phyloP scores from a whole-genome alignment of 1,140 invertebrate genomes.

The Archivesica marissinica region DNA sequence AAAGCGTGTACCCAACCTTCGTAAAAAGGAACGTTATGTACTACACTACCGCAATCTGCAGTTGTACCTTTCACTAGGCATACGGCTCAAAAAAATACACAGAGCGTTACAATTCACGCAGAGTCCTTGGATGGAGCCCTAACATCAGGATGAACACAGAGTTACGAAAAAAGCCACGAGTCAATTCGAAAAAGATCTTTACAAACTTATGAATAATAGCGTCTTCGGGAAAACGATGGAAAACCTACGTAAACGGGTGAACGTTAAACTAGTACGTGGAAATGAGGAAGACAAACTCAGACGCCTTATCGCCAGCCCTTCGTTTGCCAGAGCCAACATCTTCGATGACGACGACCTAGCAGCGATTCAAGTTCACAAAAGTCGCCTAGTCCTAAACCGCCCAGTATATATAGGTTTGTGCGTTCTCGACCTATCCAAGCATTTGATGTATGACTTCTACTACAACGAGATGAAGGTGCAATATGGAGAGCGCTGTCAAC shows the following conservation, averaged over 20 bases:
- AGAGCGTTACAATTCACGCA: conserved; percentile 58
- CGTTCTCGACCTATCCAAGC: conserved; percentile 53
- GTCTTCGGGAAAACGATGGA: conserved; percentile 74
- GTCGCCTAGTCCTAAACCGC: conserved; percentile 62
- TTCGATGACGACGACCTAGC: conserved; percentile 78
- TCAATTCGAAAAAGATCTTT: conserved; percentile 84
- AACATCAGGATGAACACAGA: conserved; percentile 69
- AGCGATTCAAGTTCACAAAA: conserved; percentile 63
- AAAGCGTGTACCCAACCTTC: conserved; percentile 66
- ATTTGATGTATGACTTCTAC: conserved; percentile 76
- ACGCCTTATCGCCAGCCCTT: conserved; percentile 79
- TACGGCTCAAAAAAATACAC: conserved; percentile 55
- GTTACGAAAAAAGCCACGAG: conserved; percentile 79
- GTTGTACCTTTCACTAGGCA: conserved; percentile 43
- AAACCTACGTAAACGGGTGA: conserved; percentile 19
- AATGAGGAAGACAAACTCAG: conserved; percentile 67
- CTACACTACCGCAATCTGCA: conserved; percentile 45
- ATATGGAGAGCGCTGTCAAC: conserved; percentile 69
- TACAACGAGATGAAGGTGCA: conserved; percentile 70
- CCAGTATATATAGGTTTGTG: conserved; percentile 73
- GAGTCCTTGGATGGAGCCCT: conserved; percentile 56
- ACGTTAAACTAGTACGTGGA: conserved; percentile 29
- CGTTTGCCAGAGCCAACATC: conserved; percentile 78
- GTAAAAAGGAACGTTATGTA: conserved; percentile 65
- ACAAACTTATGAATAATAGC: conserved; percentile 84